Evolutionary conservation across 1,140 invertebrate genomes (phyloP), one percentile per base, ranked within the genome.

Genomic region (Megalonaias nervosa): DNA sequence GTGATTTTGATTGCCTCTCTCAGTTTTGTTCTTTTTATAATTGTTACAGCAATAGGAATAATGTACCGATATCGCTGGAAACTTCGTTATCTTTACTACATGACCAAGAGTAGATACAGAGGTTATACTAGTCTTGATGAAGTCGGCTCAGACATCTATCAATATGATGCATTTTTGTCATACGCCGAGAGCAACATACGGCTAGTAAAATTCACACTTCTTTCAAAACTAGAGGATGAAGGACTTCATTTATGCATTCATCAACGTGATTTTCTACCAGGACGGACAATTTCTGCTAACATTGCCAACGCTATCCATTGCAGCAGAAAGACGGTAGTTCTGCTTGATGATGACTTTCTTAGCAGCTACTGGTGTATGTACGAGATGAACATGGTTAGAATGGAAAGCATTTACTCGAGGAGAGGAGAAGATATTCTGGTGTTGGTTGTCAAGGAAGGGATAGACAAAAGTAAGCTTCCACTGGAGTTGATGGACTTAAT

Each of bases 331-430:
- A 93, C 93, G 16, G 86, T 94, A 59, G 87, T 94, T 58, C 86
- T 94, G 16, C 90, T 94, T 56, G 93, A 93, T 71, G 91, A 93
- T 79, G 89, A 91, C 66, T 94, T 94, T 86, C 91, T 93, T 0
- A 92, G 92, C 74, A 94, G 93, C n/a, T 92, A 94, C 48, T 94
- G 94, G 94, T 94, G 94, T 83, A 81, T 92, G 59, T 94, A 68
- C 56, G 76, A 78, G 70, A 74, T 78, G 21, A 71, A 78, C 56
- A 78, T 78, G 71, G 76, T 71, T 23, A 60, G 76, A 74, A 73
- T 78, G 76, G 71, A 73, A 58, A 68, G 71, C 56, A 68, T 78
- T 56, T 72, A 78, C 23, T 62, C 48, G 11, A 48, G 38, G 17
- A 48, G 21, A 17, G 74, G 60, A n/a, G 19, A 14, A 9, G 59